Evolutionary conservation across 2,888 invertebrate genomes (phyloP), one percentile per base, ranked within the genome.

Genomic region (Troides oblongomaculatus): DNA sequence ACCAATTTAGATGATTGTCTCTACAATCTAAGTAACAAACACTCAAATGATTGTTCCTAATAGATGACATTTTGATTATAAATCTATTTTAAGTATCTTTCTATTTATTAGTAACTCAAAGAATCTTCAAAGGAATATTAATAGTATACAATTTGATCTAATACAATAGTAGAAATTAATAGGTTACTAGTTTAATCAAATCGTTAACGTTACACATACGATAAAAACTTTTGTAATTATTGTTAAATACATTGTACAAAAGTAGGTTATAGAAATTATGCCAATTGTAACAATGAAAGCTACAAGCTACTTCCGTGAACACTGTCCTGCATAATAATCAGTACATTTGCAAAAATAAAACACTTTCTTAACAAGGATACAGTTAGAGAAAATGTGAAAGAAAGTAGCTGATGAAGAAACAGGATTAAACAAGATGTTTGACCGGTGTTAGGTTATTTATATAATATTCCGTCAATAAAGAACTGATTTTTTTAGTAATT

Each of bases 351-450:
- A 53, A 59, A 66, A 53, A 50, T 17, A 53, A 46, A 46, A 46
- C 43, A 57, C 12, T 50, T 53, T 64, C 58, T 60, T 72, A 68
- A 59, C 64, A 59, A 59, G 63, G 70, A 73, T 69, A 71, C 74
- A 71, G 66, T 57, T 66, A 64, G 72, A 74, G 78, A 72, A 76
- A 53, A 53, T 18, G n/a, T 5, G 18, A 53, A 77, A 69, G 57
- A 58, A 58, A 58, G 57, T 58, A 21, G 53, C 14, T 18, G 18
- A n/a, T 12, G n/a, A 53, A 53, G 53, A n/a, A 53, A 18, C 6
- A 53, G 18, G n/a, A 53, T 7, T 53, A 53, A 53, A n/a, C 18
- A 6, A 17, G 50, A 18, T n/a, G n/a, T 18, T 53, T 53, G n/a
- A 53, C 4, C 18, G 53, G 6, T n/a, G 7, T 53, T n/a, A n/a